Evolutionary conservation across 2,113 vertebrate genomes (phyloP).

Genomic region (Nibea albiflora): DNA sequence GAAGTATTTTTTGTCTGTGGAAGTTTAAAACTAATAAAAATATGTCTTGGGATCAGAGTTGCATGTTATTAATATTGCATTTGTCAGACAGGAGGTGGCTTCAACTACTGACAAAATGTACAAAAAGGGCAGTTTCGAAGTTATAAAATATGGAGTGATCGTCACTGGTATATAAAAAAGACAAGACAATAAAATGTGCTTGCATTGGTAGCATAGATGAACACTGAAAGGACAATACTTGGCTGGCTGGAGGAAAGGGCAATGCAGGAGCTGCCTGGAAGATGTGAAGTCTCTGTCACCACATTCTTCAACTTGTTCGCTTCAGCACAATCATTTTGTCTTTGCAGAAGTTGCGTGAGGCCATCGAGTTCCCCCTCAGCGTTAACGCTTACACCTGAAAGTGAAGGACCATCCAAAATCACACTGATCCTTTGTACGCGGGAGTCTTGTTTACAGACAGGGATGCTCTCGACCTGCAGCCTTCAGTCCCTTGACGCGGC

Average conservation of each 20-base stretch:
- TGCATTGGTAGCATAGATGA: neutral
- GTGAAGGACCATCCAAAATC: neutral
- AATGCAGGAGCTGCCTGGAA: neutral
- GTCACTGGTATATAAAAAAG: neutral
- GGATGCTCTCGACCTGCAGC: slow-evolving; percentile 53
- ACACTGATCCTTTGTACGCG: neutral
- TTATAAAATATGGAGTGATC: neutral
- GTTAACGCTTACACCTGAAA: neutral
- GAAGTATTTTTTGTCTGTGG: no score
- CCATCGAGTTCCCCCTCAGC: neutral
- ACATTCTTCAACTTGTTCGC: neutral
- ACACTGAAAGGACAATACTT: neutral
- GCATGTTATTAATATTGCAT: no score
- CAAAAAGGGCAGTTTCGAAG: neutral
- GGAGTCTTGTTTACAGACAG: slow-evolving; percentile 9
- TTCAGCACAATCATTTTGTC: neutral
- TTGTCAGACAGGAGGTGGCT: neutral
- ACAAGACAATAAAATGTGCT: neutral
- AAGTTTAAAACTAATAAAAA: no score
- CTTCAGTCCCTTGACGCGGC: slow-evolving; percentile 46
- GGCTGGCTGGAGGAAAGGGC: neutral
- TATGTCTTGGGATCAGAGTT: no score
- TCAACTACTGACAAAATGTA: neutral
- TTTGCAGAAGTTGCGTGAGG: neutral
- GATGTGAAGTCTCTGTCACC: neutral